Conservation (phyloP, 2,797 vertebrate genomes). For the Ciconia nigra region DNA sequence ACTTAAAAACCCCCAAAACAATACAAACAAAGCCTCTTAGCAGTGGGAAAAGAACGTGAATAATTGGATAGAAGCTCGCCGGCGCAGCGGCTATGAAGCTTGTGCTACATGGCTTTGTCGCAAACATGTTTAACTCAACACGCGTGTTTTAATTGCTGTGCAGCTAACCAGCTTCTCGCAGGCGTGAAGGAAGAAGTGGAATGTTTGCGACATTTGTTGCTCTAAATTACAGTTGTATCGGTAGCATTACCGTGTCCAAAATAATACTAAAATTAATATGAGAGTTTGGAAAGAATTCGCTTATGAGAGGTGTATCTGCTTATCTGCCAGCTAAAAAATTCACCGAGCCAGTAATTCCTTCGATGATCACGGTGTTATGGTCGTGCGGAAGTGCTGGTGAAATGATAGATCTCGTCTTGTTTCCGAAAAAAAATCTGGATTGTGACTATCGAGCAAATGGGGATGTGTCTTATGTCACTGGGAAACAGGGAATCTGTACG, state of each 20-base stretch:
- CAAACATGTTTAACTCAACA: neutral
- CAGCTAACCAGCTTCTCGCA: neutral
- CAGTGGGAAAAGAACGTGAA: neutral
- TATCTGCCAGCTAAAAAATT: neutral
- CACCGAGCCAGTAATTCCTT: neutral
- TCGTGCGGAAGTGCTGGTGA: neutral
- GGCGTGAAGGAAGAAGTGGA: neutral
- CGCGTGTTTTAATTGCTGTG: neutral
- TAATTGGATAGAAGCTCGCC: neutral
- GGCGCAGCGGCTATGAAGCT: neutral
- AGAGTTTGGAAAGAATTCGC: neutral
- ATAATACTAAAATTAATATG: neutral
- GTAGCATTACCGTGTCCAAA: neutral
- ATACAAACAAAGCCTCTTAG: neutral
- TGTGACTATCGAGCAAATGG: neutral
- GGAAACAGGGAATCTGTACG: neutral
- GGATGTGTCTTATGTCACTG: accelerated
- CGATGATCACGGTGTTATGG: neutral
- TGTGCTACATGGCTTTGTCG: neutral
- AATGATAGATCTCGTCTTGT: neutral
- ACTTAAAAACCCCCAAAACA: neutral
- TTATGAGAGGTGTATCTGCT: neutral
- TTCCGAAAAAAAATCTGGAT: neutral
- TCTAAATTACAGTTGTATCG: neutral
- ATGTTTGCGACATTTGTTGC: neutral